These are phyloP conservation scores for Standfussiana lucernea DNA, from an alignment of 2,888 invertebrate genomes.

Conservation along the genomic window DNA sequence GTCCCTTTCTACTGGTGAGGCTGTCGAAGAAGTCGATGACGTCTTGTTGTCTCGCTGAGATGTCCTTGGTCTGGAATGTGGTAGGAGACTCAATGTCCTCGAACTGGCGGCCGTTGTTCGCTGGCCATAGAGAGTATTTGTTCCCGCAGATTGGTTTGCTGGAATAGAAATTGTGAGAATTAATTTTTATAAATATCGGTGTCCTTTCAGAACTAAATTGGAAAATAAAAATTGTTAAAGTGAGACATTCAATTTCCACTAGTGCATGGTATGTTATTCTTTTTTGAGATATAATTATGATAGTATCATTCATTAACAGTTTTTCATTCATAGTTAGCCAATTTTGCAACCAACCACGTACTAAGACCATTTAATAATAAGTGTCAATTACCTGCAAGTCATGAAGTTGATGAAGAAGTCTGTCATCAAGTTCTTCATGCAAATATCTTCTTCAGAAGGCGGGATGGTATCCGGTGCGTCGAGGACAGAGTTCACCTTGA, in stretches of 20 bases:
- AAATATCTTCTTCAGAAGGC: conserved; percentile 67
- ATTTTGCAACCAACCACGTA: not conserved
- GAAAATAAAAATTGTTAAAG: not conserved
- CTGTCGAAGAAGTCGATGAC: conserved; percentile 77
- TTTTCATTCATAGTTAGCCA: not conserved
- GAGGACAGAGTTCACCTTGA: conserved; percentile 79
- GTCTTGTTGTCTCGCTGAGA: conserved; percentile 70
- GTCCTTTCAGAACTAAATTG: not conserved
- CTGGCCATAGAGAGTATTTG: conserved; percentile 70
- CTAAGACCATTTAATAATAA: not conserved
- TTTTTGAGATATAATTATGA: not conserved
- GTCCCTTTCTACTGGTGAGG: conserved; percentile 38
- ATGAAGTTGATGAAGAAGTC: conserved; percentile 79
- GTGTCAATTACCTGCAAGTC: conserved; percentile 76
- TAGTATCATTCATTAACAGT: not conserved
- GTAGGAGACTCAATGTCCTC: conserved; percentile 74
- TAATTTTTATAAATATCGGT: not conserved
- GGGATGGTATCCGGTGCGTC: conserved; percentile 60
- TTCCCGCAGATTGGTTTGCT: conserved; percentile 77
- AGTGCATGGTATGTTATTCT: not conserved
- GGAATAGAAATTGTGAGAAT: conserved; percentile 59
- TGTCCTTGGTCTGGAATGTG: conserved; percentile 56
- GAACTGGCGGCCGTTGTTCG: conserved; percentile 67
- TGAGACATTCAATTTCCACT: not conserved
- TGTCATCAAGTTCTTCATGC: conserved; percentile 80